Base-by-base conservation (phyloP, 2,113 vertebrate species). In the Epinephelus cyanopodus region DNA sequence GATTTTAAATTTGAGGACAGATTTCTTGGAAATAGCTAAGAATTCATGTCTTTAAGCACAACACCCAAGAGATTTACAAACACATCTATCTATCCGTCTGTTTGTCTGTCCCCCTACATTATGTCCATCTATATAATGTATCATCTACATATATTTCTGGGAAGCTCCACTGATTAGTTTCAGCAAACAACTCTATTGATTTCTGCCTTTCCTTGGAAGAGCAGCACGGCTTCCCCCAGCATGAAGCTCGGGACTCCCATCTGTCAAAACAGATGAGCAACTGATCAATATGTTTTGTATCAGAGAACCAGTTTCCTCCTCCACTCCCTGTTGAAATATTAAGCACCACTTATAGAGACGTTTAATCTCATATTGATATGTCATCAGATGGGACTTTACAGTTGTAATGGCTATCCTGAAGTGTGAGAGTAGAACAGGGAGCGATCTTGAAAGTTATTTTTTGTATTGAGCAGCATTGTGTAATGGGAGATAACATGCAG, bases 131-230 rank as follows among this genome's bases (percentile, higher is more conserved):
- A 50, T 82, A 73, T 83, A 87, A 88, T 87, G 87, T 74, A 82
- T 77, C 76, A 71, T 74, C 60, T 61, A 42, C 64, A 63, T 77
- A 70, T 69, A 82, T 83, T 93, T 93, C 90, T 90, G 81, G 90
- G 91, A 94, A 93, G 85, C 78, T 53, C 65, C 57, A 45, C 67
- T 88, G 88, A 90, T 89, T 79, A 91, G 74, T 85, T 90, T 88
- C 82, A 83, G 84, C 73, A 84, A 93, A 82, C 82, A 75, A n/a
- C 77, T 83, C 19, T 82, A 92, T 93, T 70, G 90, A 93, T 93
- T 89, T 83, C 65, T 52, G 90, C 87, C 37, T 42, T 78, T 77
- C 47, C 67, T 57, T 69, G 58, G 70, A 84, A 73, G 56, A 68
- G 64, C 79, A 50, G 50, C 39, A 39, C 15, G 71, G 87, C 82